Evolutionary conservation across 2,888 invertebrate species (phyloP), one percentile per base, ranked within the genome.

Genomic region (Acronicta leporina): DNA sequence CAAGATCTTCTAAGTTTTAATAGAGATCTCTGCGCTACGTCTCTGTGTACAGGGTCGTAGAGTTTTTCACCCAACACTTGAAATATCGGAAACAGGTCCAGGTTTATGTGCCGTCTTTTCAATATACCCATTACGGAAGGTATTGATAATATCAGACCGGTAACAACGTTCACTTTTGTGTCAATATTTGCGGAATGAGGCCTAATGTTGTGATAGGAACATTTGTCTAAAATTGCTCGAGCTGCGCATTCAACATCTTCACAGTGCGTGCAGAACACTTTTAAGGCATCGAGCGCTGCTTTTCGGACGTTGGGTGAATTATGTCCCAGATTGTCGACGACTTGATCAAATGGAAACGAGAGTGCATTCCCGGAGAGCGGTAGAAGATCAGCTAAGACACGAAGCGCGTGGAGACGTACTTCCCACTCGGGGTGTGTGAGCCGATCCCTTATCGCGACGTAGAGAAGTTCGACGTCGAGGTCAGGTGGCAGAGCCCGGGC

Each of bases 371-470:
- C 95, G 68, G 97, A 95, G 42, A 97, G 96, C 5, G 97, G 97
- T 48, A 98, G 92, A 2, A 98, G 95, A 88, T 98, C 97, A 30
- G 96, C 96, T 40, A 98, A 95, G 9, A 98, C 97, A 52, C 97
- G 91, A 7, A 98, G 91, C 27, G 97, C 97, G 87, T 98, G 97
- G 71, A 97, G 96, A 10, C 97, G 95, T 38, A 98, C 97, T 89
- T 97, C 97, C 96, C 97, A 97, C 87, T 98, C 97, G 1, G 97
- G 97, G 85, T 97, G 97, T 41, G 96, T 95, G 46, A 97, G 93
- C 50, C 97, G 95, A 73, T 97, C 96, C 45, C 96, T 94, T 81
- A 97, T 96, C 77, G 97, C 97, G 54, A 95, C 90, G 85, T 97
- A 97, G 79, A 97, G 96, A 56, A 95, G 94, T 62, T 94, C 92